Percentiles rank a stretch among this genome's conserved stretches.
Conservation (phyloP, 2,888 invertebrate genomes). For the Notodonta ziczac region DNA sequence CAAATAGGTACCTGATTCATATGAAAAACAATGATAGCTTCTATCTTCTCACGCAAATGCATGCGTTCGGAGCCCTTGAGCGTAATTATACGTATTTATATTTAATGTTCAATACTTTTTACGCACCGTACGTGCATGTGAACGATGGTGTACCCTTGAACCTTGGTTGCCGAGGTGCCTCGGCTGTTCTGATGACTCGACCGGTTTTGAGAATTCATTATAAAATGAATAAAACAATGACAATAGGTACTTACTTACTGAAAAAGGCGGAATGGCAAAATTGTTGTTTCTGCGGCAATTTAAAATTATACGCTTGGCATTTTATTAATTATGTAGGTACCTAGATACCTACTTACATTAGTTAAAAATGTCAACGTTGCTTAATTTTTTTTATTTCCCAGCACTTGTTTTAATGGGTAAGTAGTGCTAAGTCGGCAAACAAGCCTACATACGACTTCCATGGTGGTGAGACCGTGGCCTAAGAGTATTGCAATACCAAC, state of each 20-base stretch:
- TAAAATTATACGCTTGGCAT: neutral
- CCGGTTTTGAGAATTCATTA: conserved; percentile 33
- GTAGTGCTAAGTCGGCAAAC: no score
- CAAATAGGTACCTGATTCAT: no score
- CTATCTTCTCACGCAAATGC: neutral
- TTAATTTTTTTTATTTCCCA: no score
- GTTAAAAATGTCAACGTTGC: no score
- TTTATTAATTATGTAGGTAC: neutral
- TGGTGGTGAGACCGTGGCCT: no score
- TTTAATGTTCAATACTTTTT: conserved; percentile 25
- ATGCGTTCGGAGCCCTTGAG: neutral
- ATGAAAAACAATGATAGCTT: neutral
- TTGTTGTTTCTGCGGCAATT: neutral
- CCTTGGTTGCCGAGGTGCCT: conserved; percentile 18
- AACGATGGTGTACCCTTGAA: conserved; percentile 32
- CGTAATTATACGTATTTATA: conserved; percentile 25
- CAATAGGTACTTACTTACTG: neutral
- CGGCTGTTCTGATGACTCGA: conserved; percentile 25
- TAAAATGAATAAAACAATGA: conserved; percentile 3
- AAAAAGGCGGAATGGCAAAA: neutral
- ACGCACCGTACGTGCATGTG: conserved; percentile 21
- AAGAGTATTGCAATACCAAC: no score
- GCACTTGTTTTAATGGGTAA: no score
- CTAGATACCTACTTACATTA: no score
- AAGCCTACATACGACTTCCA: no score